phyloP scores from a whole-genome alignment of 1,140 invertebrate species.

The Hyphantria cunea region DNA sequence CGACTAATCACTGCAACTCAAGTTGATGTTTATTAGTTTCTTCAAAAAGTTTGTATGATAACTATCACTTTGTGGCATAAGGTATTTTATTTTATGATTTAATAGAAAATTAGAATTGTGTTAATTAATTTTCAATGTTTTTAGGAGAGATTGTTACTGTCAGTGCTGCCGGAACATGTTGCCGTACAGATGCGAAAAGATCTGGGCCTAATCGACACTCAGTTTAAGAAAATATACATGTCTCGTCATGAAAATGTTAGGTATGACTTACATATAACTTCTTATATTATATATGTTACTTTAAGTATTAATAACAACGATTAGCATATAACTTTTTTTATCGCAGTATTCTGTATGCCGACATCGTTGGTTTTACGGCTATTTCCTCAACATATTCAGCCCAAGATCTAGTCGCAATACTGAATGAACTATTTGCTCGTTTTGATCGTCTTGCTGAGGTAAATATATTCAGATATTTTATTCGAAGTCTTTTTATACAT shows the following conservation, averaged over 20 bases:
- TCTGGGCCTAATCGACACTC: conserved; percentile 92
- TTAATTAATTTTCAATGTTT: conserved; percentile 33
- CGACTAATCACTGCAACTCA: too few species aligned
- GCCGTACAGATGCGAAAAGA: conserved; percentile 97
- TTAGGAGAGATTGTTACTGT: conserved; percentile 94
- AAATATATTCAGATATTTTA: conserved; percentile 51
- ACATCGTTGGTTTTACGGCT: conserved; percentile 96
- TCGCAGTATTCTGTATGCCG: conserved; percentile 92
- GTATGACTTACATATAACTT: conserved; percentile 72
- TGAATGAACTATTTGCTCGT: conserved; percentile 96
- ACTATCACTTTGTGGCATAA: too few species aligned
- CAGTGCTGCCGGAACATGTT: conserved; percentile 96
- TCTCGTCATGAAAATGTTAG: conserved; percentile 97
- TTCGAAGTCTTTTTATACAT: too few species aligned
- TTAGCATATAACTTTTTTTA: conserved; percentile 35
- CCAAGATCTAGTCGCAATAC: conserved; percentile 95
- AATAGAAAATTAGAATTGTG: too few species aligned
- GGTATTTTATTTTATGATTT: too few species aligned
- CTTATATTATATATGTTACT: not conserved
- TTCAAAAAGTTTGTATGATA: too few species aligned
- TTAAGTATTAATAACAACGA: not conserved
- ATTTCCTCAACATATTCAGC: conserved; percentile 97
- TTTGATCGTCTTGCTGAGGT: conserved; percentile 96
- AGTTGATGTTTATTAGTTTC: too few species aligned
- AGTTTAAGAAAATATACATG: conserved; percentile 99